A percentile compares a stretch with the other conserved stretches of the same genome.
phyloP scores from a whole-genome alignment of 2,797 vertebrate genomes.

The Sebastolobus alascanus region DNA sequence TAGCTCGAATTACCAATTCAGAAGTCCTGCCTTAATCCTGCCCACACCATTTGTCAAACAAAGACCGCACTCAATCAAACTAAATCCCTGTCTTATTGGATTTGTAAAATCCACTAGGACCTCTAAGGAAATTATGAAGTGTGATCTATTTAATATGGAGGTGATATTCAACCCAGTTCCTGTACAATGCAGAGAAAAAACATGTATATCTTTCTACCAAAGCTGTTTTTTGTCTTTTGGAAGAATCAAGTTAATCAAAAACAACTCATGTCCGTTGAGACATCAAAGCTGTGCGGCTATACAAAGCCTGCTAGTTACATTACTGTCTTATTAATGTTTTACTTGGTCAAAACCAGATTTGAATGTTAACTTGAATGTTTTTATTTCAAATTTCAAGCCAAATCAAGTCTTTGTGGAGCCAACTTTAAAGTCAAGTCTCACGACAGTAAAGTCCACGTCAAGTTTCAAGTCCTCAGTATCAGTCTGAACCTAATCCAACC shows the following conservation, averaged over 20 bases:
- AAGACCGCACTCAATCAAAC: conserved; percentile 72
- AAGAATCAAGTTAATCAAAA: conserved; percentile 1
- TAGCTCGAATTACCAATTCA: conserved; percentile 75
- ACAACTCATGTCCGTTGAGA: not conserved
- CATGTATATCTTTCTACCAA: not conserved
- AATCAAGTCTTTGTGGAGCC: not conserved
- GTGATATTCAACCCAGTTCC: conserved; percentile 45
- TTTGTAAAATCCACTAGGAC: conserved; percentile 58
- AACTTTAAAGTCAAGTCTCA: not conserved
- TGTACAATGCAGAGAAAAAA: conserved; percentile 18
- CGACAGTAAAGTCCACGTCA: not conserved
- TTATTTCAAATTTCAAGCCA: not conserved
- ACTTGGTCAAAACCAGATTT: not conserved
- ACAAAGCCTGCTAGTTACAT: too few relatives aligned
- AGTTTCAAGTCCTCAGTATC: not conserved
- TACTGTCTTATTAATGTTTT: not conserved
- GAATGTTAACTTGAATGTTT: not conserved
- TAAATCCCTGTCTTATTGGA: conserved; percentile 61
- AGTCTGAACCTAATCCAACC: not conserved
- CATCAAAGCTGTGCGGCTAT: not conserved
- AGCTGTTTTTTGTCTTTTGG: not conserved
- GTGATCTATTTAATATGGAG: conserved; percentile 63
- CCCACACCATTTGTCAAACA: conserved; percentile 65
- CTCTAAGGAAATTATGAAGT: conserved; percentile 61
- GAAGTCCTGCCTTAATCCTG: conserved; percentile 67